A percentile compares a stretch with the other conserved stretches of the same genome.
phyloP scores from a whole-genome alignment of 2,888 invertebrate species.

The Portevinia maculata region DNA sequence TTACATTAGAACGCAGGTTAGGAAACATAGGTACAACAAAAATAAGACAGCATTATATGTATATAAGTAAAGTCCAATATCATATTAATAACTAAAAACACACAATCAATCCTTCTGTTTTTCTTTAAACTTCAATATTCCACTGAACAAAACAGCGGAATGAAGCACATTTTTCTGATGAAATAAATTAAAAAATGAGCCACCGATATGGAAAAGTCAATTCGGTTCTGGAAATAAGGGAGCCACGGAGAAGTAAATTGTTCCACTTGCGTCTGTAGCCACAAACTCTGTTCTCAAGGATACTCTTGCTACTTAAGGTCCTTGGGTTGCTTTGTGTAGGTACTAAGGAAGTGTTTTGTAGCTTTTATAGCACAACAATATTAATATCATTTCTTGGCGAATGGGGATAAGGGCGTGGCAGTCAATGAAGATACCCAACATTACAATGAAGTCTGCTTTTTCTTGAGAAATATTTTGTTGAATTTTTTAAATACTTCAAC shows the following conservation, averaged over 20 bases:
- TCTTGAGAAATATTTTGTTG: background rate
- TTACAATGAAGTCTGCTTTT: conserved; percentile 33
- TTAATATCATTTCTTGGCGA: conserved; percentile 30
- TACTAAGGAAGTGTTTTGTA: conserved; percentile 50
- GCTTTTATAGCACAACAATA: conserved; percentile 50
- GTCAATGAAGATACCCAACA: conserved; percentile 46
- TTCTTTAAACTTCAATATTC: no score
- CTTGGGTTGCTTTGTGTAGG: conserved; percentile 37
- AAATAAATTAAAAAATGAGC: conserved; percentile 14
- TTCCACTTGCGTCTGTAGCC: conserved; percentile 66
- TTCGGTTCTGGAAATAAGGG: conserved; percentile 10
- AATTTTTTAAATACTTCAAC: background rate
- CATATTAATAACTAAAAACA: no score
- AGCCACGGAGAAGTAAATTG: conserved; percentile 64
- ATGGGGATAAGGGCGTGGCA: conserved; percentile 23
- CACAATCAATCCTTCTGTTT: no score
- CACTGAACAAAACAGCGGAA: background rate
- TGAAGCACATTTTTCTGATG: conserved; percentile 62
- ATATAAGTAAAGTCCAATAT: no score
- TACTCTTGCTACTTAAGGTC: conserved; percentile 63
- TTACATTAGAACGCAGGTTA: no score
- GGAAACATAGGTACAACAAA: no score
- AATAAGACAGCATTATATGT: no score
- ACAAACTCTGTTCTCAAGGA: conserved; percentile 60
- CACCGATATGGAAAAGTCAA: conserved; percentile 30